Conservation (phyloP, 2,888 invertebrate genomes). For the Ichneumoninae sp. region DNA sequence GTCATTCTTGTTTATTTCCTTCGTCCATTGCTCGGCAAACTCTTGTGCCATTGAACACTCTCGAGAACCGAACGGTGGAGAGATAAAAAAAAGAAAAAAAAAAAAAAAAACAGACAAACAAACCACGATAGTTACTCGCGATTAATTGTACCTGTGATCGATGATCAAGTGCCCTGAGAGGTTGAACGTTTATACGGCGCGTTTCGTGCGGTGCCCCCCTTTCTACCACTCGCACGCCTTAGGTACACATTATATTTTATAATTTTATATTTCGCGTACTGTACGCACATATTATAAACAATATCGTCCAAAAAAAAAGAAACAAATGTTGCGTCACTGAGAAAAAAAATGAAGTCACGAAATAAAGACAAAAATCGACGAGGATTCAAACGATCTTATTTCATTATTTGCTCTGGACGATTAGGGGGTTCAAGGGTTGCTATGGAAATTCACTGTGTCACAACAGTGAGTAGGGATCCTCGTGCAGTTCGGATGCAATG, state of each 20-base stretch:
- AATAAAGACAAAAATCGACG: slow-evolving; percentile 39
- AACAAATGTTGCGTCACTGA: slow-evolving; percentile 65
- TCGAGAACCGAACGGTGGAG: slow-evolving; percentile 46
- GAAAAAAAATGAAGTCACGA: slow-evolving; percentile 12
- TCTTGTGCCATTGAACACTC: slow-evolving; percentile 52
- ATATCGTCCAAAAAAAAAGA: slow-evolving; percentile 49
- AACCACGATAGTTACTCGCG: slow-evolving; percentile 37
- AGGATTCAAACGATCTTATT: neutral
- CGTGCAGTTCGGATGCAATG: slow-evolving; percentile 32
- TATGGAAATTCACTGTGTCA: slow-evolving; percentile 56
- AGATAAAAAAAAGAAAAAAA: slow-evolving; percentile 1
- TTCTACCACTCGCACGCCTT: slow-evolving; percentile 63
- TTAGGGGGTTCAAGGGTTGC: slow-evolving; percentile 48
- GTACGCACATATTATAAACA: slow-evolving; percentile 56
- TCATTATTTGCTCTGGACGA: slow-evolving; percentile 19
- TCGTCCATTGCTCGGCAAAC: slow-evolving; percentile 47
- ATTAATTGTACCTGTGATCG: slow-evolving; percentile 66
- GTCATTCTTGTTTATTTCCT: slow-evolving; percentile 39
- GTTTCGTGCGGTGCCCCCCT: slow-evolving; percentile 23
- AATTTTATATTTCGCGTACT: slow-evolving; percentile 71
- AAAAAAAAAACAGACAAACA: slow-evolving; percentile 6
- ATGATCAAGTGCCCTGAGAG: slow-evolving; percentile 43
- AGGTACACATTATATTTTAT: slow-evolving; percentile 71
- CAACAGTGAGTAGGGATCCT: slow-evolving; percentile 45
- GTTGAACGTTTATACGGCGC: slow-evolving; percentile 41